Percentiles rank a stretch among this genome's conserved stretches.
Evolutionary conservation across 2,797 vertebrate species (phyloP).

Genomic region (Pseudochaenichthys georgianus): DNA sequence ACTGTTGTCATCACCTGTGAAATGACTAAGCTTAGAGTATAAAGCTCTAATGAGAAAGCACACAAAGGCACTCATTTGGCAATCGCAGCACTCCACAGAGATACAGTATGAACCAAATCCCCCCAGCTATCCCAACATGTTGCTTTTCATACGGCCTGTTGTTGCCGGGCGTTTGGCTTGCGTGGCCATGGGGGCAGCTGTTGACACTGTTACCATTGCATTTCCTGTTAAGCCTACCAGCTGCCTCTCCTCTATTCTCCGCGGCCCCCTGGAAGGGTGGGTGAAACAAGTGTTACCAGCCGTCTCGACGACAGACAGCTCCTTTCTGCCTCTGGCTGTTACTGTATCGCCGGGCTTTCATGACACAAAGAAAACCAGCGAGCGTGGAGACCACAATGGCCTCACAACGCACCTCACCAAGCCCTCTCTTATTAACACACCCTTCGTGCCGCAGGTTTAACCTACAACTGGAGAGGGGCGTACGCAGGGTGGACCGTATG

Average conservation of each 20-base stretch:
- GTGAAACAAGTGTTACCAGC: conserved; percentile 86
- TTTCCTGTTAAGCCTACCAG: conserved; percentile 90
- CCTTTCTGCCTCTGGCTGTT: conserved; percentile 85
- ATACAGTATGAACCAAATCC: conserved; percentile 76
- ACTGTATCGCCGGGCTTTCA: conserved; percentile 81
- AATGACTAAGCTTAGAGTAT: conserved; percentile 83
- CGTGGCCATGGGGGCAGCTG: conserved; percentile 85
- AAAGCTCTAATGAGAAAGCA: conserved; percentile 83
- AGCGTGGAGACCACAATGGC: conserved; percentile 79
- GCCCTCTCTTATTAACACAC: conserved; percentile 84
- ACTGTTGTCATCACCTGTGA: conserved; percentile 87
- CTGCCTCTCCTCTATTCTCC: conserved; percentile 88
- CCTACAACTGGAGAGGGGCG: conserved; percentile 53
- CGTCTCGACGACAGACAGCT: conserved; percentile 91
- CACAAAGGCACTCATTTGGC: conserved; percentile 75
- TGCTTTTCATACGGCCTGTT: conserved; percentile 81
- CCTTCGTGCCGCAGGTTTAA: conserved; percentile 75
- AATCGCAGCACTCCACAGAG: conserved; percentile 55
- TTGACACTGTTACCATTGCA: conserved; percentile 88
- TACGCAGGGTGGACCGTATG: conserved; percentile 42
- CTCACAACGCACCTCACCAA: conserved; percentile 68
- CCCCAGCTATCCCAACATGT: conserved; percentile 86
- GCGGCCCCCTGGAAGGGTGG: conserved; percentile 77
- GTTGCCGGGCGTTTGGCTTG: conserved; percentile 84
- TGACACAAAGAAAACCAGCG: conserved; percentile 85